Evolutionary conservation across 2,797 vertebrate species (phyloP).

Genomic region (Macropodus opercularis): DNA sequence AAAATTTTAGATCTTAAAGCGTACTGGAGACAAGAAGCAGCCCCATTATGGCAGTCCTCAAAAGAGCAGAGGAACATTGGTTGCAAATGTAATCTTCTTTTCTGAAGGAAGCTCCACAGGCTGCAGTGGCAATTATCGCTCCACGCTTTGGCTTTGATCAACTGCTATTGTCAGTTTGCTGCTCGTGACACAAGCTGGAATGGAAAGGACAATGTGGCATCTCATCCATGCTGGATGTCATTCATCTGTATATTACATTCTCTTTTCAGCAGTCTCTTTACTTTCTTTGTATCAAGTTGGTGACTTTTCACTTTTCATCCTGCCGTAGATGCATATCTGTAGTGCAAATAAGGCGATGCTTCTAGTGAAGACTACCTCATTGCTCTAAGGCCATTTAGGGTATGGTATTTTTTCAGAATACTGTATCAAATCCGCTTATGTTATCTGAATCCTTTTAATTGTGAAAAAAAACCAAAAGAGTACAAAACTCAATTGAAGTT

Average conservation of each 20-base stretch:
- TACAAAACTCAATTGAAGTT: neutral
- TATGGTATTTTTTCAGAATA: neutral
- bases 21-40: neutral
- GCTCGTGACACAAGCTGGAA: slow-evolving; percentile 47
- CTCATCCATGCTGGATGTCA: slow-evolving; percentile 28
- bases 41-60: slow-evolving; percentile 19
- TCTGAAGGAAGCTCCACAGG: slow-evolving; percentile 49
- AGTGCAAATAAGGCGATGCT: slow-evolving; percentile 2
- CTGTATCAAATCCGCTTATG: neutral
- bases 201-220: slow-evolving; percentile 33
- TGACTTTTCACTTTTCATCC: neutral
- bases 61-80: slow-evolving; percentile 30
- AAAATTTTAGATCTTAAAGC: neutral
- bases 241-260: slow-evolving; percentile 25
- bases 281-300: slow-evolving; percentile 13
- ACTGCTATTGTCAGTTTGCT: slow-evolving; percentile 50
- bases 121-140: slow-evolving; percentile 62
- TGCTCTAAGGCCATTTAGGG: neutral
- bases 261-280: neutral
- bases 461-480: neutral
- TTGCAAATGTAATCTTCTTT: slow-evolving; percentile 53
- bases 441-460: neutral
- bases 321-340: neutral
- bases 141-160: slow-evolving; percentile 62
- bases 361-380: neutral